phyloP scores from a whole-genome alignment of 2,888 invertebrate genomes.

The Hydraecia micacea region DNA sequence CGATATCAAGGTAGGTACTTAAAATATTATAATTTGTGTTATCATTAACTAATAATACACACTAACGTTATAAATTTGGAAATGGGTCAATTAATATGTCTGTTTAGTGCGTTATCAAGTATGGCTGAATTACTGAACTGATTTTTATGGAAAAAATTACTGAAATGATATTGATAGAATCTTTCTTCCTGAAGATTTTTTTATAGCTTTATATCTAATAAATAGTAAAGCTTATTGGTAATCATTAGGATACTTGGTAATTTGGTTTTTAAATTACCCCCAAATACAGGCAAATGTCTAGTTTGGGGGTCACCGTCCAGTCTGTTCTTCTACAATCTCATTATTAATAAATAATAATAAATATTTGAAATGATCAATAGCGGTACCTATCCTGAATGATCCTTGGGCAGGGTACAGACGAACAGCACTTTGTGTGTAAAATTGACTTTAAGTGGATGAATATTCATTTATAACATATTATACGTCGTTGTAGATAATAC shows the following conservation, averaged over 20 bases:
- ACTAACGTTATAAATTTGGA: not conserved
- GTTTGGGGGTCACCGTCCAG: too few species aligned
- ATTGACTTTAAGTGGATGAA: too few species aligned
- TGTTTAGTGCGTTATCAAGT: not conserved
- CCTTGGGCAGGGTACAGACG: too few species aligned
- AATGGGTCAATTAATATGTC: not conserved
- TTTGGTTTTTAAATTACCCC: not conserved
- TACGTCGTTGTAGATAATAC: too few species aligned
- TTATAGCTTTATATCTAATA: not conserved
- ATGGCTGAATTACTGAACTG: not conserved
- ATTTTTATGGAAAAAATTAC: not conserved
- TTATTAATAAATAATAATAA: too few species aligned
- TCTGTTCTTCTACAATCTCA: too few species aligned
- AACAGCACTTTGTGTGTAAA: too few species aligned
- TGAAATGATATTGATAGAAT: not conserved
- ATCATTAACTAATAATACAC: slow-evolving; percentile 12
- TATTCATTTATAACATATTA: too few species aligned
- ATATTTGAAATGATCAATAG: too few species aligned
- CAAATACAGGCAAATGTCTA: too few species aligned
- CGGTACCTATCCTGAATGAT: too few species aligned
- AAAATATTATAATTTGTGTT: slow-evolving; percentile 19
- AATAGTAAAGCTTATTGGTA: not conserved
- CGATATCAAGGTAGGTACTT: slow-evolving; percentile 29
- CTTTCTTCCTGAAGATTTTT: not conserved
- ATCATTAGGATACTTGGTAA: not conserved